These are phyloP conservation scores for Cordylochernes scorpioides DNA, from an alignment of 2,888 invertebrate genomes.

Conservation along the genomic window DNA sequence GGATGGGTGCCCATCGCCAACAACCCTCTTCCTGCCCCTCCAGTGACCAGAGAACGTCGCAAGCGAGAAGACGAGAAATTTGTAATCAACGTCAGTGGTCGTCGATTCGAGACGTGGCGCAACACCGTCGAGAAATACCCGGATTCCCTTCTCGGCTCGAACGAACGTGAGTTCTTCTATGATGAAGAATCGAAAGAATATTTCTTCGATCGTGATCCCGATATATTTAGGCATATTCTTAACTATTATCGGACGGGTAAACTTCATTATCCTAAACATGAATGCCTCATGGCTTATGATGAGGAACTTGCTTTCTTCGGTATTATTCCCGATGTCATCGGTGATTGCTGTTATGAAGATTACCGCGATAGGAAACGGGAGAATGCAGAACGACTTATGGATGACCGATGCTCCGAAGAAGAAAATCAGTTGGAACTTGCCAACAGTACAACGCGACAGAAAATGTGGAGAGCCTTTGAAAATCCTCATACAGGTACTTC, in stretches of 20 bases:
- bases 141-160: conserved; percentile 82
- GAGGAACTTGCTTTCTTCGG: conserved; percentile 98
- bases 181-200: conserved; percentile 95
- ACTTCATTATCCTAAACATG: conserved; percentile 93
- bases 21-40: conserved; percentile 86
- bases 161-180: conserved; percentile 95
- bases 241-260: conserved; percentile 99
- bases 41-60: conserved; percentile 67
- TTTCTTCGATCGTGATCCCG: conserved; percentile 98
- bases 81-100: conserved; percentile 79
- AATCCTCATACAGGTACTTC: conserved; percentile 96
- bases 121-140: conserved; percentile 98
- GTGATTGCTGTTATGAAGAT: conserved; percentile 98
- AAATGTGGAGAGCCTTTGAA: conserved; percentile 99
- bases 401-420: conserved; percentile 66
- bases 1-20: conserved; percentile 99
- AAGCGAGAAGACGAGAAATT: conserved; percentile 77
- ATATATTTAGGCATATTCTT: conserved; percentile 89
- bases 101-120: conserved; percentile 89
- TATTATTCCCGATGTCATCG: conserved; percentile 80
- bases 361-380: conserved; percentile 95
- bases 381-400: conserved; percentile 90
- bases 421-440: conserved; percentile 45
- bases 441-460: conserved; percentile 52
- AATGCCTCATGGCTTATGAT: conserved; percentile 93